Percentiles rank a stretch among this genome's conserved stretches.
phyloP scores from a whole-genome alignment of 2,888 invertebrate species.

The Brachylomia viminalis region DNA sequence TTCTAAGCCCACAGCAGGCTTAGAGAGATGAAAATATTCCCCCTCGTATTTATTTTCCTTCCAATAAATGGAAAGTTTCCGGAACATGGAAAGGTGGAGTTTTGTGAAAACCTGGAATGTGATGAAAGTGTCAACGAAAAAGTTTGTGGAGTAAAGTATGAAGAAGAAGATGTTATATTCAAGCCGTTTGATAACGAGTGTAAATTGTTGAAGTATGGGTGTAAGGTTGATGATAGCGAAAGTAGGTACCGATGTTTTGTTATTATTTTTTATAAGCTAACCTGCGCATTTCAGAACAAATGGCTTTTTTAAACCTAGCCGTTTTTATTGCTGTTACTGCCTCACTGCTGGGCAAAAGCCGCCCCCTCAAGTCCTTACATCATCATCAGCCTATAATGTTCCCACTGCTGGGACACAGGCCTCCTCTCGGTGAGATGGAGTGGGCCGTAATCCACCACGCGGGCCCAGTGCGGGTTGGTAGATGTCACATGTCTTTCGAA shows the following conservation, averaged over 20 bases:
- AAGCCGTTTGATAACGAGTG: slow-evolving; percentile 82
- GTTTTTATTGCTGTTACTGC: neutral
- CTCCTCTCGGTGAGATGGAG: too few species aligned
- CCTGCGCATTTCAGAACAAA: neutral
- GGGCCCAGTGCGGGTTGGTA: too few species aligned
- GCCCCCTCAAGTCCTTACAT: neutral
- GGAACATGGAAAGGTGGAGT: slow-evolving; percentile 66
- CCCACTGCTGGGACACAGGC: too few species aligned
- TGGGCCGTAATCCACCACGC: too few species aligned
- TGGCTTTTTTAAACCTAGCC: neutral
- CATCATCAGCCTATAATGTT: too few species aligned
- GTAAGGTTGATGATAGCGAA: slow-evolving; percentile 70
- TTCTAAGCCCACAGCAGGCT: slow-evolving; percentile 18
- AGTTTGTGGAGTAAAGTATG: slow-evolving; percentile 79
- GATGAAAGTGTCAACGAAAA: slow-evolving; percentile 46
- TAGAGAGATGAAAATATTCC: slow-evolving; percentile 37
- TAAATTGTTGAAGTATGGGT: slow-evolving; percentile 78
- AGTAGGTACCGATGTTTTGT: slow-evolving; percentile 64
- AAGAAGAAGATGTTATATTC: slow-evolving; percentile 69
- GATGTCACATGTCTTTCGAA: too few species aligned
- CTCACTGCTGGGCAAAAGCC: neutral
- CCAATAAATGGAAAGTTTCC: slow-evolving; percentile 40
- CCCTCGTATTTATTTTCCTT: slow-evolving; percentile 41
- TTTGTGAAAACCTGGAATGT: slow-evolving; percentile 75
- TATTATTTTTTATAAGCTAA: neutral